Evolutionary conservation across 2,888 invertebrate species (phyloP).

Genomic region (Rosalia funebris): DNA sequence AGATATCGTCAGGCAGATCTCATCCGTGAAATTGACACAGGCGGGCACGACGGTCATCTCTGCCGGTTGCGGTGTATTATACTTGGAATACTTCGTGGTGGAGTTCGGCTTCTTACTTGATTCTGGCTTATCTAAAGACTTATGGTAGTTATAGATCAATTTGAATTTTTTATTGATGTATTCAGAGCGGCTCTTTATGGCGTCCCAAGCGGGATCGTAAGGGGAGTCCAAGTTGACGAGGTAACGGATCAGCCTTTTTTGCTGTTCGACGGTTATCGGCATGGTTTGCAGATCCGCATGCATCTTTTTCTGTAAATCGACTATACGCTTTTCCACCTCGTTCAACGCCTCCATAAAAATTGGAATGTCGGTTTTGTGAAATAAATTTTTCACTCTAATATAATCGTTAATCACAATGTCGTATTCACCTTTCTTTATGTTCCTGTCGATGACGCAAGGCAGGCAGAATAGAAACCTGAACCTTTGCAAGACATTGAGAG

Average conservation of each 20-base stretch:
- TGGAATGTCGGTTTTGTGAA: constrained; percentile 91
- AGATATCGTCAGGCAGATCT: constrained; percentile 78
- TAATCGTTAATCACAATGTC: constrained; percentile 98
- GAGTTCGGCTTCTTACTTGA: constrained; percentile 49
- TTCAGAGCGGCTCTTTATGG: constrained; percentile 84
- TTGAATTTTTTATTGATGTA: constrained; percentile 78
- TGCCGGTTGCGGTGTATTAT: constrained; percentile 46
- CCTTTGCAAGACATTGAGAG: constrained; percentile 89
- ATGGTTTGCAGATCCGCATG: constrained; percentile 86
- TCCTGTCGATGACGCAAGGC: constrained; percentile 92
- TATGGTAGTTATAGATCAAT: constrained; percentile 73
- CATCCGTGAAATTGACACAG: constrained; percentile 78
- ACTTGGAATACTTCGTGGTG: constrained; percentile 59
- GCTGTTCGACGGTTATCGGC: constrained; percentile 93
- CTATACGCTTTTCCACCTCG: constrained; percentile 91
- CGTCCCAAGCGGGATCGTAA: constrained; percentile 97
- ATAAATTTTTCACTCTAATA: constrained; percentile 93
- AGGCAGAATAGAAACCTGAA: constrained; percentile 96
- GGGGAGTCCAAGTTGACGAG: constrained; percentile 79
- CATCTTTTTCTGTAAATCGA: constrained; percentile 81
- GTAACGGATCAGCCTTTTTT: constrained; percentile 91
- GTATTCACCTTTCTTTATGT: constrained; percentile 93
- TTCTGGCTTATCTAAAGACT: constrained; percentile 63
- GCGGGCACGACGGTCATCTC: constrained; percentile 68
- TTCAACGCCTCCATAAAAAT: constrained; percentile 87